Percentiles rank a stretch among this genome's conserved stretches.
Conservation (phyloP, 2,888 invertebrate species). For the Campoplex capitator region DNA sequence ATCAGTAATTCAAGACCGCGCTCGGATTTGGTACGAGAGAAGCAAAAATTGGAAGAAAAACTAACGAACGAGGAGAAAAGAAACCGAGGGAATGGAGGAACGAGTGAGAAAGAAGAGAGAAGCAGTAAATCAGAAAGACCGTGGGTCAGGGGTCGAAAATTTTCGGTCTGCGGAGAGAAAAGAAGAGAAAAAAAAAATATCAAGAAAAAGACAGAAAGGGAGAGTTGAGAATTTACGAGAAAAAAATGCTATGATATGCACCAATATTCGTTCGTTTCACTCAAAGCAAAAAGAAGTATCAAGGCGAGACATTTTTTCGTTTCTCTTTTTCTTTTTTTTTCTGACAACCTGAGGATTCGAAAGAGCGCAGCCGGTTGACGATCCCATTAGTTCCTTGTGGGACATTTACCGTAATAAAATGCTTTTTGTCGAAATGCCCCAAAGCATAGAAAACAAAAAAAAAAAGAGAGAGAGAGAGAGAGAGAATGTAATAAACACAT, state of each 20-base stretch:
- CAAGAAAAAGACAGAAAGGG: slow-evolving; percentile 51
- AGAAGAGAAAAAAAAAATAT: background rate
- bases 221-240: slow-evolving; percentile 59
- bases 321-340: slow-evolving; percentile 64
- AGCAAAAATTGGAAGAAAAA: slow-evolving; percentile 26
- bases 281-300: slow-evolving; percentile 72
- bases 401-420: slow-evolving; percentile 55
- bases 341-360: slow-evolving; percentile 64
- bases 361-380: slow-evolving; percentile 62
- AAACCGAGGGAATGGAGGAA: slow-evolving; percentile 14
- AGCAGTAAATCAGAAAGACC: slow-evolving; percentile 77
- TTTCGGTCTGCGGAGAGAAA: slow-evolving; percentile 57
- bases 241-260: slow-evolving; percentile 64
- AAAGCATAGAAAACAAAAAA: slow-evolving; percentile 29
- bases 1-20: slow-evolving; percentile 54
- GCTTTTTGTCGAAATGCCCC: slow-evolving; percentile 52
- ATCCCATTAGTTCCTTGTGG: slow-evolving; percentile 69
- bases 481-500: slow-evolving; percentile 44
- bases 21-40: slow-evolving; percentile 12
- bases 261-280: slow-evolving; percentile 53
- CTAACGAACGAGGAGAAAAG: background rate
- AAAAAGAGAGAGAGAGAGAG: background rate
- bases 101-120: slow-evolving; percentile 37
- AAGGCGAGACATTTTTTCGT: slow-evolving; percentile 62
- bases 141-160: slow-evolving; percentile 75